A percentile compares a stretch with the other conserved stretches of the same genome.
Conservation (phyloP, 2,113 vertebrate species). For the Struthidea cinerea region DNA sequence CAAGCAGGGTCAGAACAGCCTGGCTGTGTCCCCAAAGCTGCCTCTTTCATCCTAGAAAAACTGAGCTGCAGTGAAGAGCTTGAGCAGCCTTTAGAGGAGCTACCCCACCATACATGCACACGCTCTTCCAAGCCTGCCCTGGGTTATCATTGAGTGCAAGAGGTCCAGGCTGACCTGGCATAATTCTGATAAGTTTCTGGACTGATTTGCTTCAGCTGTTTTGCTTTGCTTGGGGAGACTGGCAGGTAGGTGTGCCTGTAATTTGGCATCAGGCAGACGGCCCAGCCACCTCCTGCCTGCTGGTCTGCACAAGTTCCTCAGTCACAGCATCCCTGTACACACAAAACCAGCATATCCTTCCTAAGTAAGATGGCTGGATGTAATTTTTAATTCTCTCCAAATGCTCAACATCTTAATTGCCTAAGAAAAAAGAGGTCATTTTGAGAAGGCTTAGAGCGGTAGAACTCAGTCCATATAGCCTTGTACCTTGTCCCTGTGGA, state of each 20-base stretch:
- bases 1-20: not conserved
- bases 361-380: not conserved
- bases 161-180: not conserved
- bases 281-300: not conserved
- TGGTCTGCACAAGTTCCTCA: not conserved
- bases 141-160: not conserved
- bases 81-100: not conserved
- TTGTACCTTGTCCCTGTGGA: not conserved
- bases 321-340: not conserved
- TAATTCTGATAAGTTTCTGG: not conserved
- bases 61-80: fast-evolving
- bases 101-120: not conserved
- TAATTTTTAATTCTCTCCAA: not conserved
- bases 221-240: not conserved
- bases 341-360: not conserved
- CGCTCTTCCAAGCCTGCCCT: not conserved
- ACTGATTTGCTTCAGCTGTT: not conserved
- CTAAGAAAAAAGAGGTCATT: not conserved
- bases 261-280: not conserved
- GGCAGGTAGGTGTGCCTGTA: not conserved
- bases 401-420: not conserved
- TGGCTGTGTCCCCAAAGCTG: fast-evolving
- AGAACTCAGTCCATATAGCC: not conserved
- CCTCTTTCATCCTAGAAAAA: not conserved
- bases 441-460: not conserved